Evolutionary conservation across 2,888 invertebrate species (phyloP), one percentile per base, ranked within the genome.

Genomic region (Dryobota labecula): DNA sequence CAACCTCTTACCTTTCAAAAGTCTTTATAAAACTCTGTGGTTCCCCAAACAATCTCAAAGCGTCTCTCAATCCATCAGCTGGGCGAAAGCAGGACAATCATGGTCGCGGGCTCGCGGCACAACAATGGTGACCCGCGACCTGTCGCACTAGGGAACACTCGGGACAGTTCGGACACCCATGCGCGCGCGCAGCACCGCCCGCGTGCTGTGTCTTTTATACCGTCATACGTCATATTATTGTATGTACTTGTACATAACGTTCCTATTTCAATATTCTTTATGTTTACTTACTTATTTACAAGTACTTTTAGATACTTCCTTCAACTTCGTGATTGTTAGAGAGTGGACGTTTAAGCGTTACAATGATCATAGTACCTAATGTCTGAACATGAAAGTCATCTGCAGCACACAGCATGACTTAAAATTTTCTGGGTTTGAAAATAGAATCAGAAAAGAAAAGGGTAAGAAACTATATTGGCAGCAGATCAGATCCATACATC

Each of bases 51-150:
- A 24, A 20, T 49, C 47, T 36, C 43, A 33, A 13, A 49, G 65
- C 57, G 49, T 73, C 45, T 73, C 24, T n/a, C n/a, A n/a, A n/a
- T n/a, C n/a, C 58, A 73, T 70, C 49, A 18, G 56, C 13, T 8
- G 9, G 62, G 43, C 27, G 73, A 65, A 65, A 57, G 56, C 67
- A 27, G 45, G 53, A 79, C 80, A 74, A 74, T 78, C n/a, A n/a
- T n/a, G n/a, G n/a, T n/a, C n/a, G n/a, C n/a, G n/a, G n/a, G 51
- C 60, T 49, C 43, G 62, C 60, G 68, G 47, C 61, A 63, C 45
- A 56, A 69, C 78, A 73, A 73, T 66, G 57, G 54, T 56, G 70
- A 79, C 79, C 79, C 30, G 67, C 49, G 78, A 75, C 75, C 67
- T 64, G 41, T 47, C 54, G 64, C 70, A 9, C 36, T 41, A 36